Conservation (phyloP, 1,140 invertebrate species). For the Drosophila kikkawai region DNA sequence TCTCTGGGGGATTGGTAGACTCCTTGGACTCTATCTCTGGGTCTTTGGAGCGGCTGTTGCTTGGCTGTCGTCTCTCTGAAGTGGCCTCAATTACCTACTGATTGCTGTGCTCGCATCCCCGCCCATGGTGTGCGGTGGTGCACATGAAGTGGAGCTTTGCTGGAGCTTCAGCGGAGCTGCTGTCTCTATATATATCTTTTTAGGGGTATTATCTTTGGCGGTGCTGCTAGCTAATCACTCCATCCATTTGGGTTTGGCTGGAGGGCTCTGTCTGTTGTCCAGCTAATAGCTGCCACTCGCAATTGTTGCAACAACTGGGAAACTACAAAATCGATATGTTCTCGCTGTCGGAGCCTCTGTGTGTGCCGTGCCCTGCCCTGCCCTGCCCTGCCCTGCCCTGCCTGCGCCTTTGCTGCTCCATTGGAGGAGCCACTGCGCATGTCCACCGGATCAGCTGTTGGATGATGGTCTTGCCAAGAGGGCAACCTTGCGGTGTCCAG, state of each 20-base stretch:
- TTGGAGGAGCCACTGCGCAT: not conserved
- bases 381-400: not conserved
- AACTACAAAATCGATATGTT: conserved; percentile 51
- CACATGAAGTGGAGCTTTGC: not conserved
- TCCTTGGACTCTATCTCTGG: no score
- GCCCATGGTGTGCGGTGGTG: conserved; percentile 8
- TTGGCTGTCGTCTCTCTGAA: not conserved
- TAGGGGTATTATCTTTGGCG: not conserved
- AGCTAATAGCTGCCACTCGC: conserved; percentile 4
- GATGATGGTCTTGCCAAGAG: not conserved
- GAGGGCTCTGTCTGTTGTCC: not conserved
- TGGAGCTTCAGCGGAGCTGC: not conserved
- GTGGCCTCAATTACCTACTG: conserved; percentile 20
- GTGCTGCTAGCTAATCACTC: conserved; percentile 48
- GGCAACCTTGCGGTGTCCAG: not conserved
- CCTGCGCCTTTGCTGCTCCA: not conserved
- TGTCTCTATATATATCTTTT: not conserved
- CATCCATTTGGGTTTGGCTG: conserved; percentile 14
- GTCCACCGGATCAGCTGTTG: conserved; percentile 11
- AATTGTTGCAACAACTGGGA: conserved; percentile 37
- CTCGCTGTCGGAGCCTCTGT: conserved; percentile 18
- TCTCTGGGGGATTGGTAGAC: not conserved
- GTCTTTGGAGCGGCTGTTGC: no score
- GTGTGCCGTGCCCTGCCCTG: conserved; percentile 6
- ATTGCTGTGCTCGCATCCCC: conserved; percentile 13